Evolutionary conservation across 2,888 invertebrate species (phyloP).

Genomic region (Apantesis nais): DNA sequence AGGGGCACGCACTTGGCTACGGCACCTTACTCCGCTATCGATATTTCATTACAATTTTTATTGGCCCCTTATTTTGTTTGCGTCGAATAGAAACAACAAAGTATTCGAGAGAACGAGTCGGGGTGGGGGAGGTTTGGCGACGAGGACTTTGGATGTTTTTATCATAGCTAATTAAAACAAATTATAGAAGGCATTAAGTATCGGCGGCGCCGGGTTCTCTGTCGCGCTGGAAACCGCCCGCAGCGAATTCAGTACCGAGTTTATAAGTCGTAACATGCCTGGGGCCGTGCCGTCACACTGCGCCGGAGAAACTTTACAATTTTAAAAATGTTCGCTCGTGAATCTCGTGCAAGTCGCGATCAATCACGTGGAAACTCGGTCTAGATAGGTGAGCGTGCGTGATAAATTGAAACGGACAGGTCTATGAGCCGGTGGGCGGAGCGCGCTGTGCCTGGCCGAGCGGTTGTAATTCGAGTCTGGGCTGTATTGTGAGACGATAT

Average conservation of each 20-base stretch:
- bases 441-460: conserved; percentile 6
- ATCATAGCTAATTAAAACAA: conserved; percentile 38
- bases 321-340: conserved; percentile 37
- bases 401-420: conserved; percentile 43
- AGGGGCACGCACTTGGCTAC: background rate
- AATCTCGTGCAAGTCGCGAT: conserved; percentile 43
- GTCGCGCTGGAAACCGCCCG: background rate
- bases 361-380: conserved; percentile 39
- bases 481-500: conserved; percentile 7
- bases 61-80: conserved; percentile 35
- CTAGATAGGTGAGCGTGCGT: conserved; percentile 37
- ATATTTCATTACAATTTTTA: conserved; percentile 34
- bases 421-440: conserved; percentile 22
- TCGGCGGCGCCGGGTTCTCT: background rate
- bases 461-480: conserved; percentile 10
- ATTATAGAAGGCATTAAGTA: conserved; percentile 25
- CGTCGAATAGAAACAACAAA: conserved; percentile 32
- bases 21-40: conserved; percentile 12
- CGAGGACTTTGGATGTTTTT: conserved; percentile 30
- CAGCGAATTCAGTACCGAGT: background rate
- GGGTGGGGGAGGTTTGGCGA: conserved; percentile 24
- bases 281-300: conserved; percentile 14
- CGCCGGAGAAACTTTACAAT: conserved; percentile 28
- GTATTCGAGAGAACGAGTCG: conserved; percentile 27
- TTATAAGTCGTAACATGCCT: conserved; percentile 12